Conservation (phyloP, 2,113 vertebrate species). For the Egretta garzetta region DNA sequence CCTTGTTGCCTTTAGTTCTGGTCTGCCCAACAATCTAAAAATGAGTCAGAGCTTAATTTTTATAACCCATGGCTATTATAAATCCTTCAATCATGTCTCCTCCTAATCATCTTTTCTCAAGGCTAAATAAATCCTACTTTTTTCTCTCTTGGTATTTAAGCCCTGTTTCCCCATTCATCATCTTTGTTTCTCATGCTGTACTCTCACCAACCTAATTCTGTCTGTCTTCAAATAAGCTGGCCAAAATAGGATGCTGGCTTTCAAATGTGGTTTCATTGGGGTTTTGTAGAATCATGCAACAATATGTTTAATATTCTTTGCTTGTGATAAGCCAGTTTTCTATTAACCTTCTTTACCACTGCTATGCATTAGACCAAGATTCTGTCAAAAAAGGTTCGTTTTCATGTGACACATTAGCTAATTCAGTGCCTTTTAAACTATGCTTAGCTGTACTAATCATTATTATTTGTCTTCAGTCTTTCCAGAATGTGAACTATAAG, state of each 20-base stretch:
- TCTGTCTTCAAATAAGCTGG: neutral
- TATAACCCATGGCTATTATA: neutral
- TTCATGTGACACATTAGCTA: constrained; percentile 12
- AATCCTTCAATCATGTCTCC: neutral
- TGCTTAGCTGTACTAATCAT: constrained; percentile 31
- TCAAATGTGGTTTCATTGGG: neutral
- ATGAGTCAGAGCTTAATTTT: constrained; percentile 21
- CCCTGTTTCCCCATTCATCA: constrained; percentile 2
- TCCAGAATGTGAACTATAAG: neutral
- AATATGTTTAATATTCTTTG: neutral
- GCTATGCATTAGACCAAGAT: neutral
- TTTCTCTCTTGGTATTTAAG: neutral
- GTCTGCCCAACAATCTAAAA: neutral
- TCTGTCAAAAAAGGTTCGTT: neutral
- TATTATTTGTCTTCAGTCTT: constrained; percentile 49
- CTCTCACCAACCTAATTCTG: constrained; percentile 31
- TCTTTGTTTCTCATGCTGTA: neutral
- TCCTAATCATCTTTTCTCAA: constrained; percentile 4
- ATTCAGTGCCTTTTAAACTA: constrained; percentile 39
- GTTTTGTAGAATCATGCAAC: neutral
- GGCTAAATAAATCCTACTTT: neutral
- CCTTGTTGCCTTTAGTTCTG: neutral
- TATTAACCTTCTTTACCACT: constrained; percentile 34
- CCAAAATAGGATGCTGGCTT: neutral
- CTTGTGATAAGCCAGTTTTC: constrained; percentile 17